phyloP scores from a whole-genome alignment of 2,113 vertebrate species.

The Laterallus jamaicensis region DNA sequence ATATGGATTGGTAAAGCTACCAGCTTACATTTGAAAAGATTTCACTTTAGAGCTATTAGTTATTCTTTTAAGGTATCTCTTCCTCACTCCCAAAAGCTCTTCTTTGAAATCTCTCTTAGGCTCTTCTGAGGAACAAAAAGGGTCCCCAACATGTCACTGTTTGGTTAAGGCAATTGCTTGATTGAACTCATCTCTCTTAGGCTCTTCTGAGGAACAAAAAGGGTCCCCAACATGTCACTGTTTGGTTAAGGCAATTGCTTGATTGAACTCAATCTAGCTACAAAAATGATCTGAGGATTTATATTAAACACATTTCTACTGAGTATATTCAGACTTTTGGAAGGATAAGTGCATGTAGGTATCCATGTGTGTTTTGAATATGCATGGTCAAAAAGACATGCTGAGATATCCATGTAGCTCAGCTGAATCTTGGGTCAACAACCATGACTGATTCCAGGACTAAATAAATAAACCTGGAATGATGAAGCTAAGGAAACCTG shows the following conservation, averaged over 20 bases:
- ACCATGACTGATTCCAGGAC: background rate
- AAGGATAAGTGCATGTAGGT: background rate
- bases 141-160: background rate
- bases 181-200: background rate
- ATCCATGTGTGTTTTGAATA: background rate
- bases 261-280: background rate
- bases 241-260: background rate
- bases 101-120: background rate
- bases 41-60: background rate
- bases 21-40: background rate
- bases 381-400: background rate
- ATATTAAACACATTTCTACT: background rate
- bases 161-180: background rate
- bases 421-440: background rate
- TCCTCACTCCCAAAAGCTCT: background rate
- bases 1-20: background rate
- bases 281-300: background rate
- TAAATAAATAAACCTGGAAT: background rate
- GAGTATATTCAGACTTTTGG: background rate
- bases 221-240: background rate
- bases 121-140: background rate
- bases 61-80: background rate
- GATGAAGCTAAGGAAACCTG: background rate
- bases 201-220: background rate
- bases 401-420: too few relatives aligned